phyloP scores from a whole-genome alignment of 2,113 vertebrate genomes.

The Rhinoderma darwinii region DNA sequence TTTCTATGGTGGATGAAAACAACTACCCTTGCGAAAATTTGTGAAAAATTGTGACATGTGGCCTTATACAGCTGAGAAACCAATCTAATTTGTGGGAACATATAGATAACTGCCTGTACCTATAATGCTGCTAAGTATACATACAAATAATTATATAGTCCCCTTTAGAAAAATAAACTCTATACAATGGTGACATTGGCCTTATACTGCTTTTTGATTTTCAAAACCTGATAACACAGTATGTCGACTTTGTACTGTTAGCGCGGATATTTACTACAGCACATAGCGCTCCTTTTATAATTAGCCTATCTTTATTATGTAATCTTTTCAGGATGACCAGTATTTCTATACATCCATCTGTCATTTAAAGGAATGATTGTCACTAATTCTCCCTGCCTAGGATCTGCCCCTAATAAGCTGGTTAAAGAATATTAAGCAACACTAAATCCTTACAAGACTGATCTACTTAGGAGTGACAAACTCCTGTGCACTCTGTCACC shows the following conservation, averaged over 20 bases:
- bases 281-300: neutral
- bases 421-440: slow-evolving; percentile 47
- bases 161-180: neutral
- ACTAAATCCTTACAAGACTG: slow-evolving; percentile 47
- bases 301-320: neutral
- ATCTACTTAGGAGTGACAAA: slow-evolving; percentile 48
- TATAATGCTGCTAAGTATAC: neutral
- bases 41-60: neutral
- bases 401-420: slow-evolving; percentile 48
- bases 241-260: neutral
- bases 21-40: neutral
- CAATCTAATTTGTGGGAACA: no score
- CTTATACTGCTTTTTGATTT: neutral
- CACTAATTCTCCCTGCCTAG: slow-evolving; percentile 43
- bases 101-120: no score
- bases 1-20: neutral
- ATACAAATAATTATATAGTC: neutral
- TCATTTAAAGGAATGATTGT: slow-evolving; percentile 35
- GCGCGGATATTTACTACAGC: neutral
- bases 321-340: neutral
- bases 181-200: neutral
- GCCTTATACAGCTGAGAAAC: no score
- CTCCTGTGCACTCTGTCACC: slow-evolving; percentile 23
- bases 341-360: slow-evolving; percentile 35
- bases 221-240: neutral